These are phyloP conservation scores for Cylloceria caligata DNA, from an alignment of 2,888 invertebrate genomes.

Conservation along the genomic window DNA sequence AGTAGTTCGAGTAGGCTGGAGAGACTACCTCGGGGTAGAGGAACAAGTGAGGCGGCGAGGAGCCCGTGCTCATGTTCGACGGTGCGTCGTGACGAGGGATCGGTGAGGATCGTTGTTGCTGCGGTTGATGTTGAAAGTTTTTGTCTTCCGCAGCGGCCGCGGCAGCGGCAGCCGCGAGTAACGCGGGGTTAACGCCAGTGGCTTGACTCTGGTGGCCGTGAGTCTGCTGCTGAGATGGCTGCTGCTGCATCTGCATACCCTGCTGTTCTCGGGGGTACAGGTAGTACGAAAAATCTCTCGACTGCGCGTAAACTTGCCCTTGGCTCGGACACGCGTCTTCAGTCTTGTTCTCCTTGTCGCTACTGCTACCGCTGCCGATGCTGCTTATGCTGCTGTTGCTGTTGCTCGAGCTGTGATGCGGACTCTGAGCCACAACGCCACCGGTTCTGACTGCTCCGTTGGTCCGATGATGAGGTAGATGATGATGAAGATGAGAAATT, in stretches of 20 bases:
- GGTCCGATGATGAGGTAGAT: slow-evolving; percentile 70
- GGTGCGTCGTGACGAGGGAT: slow-evolving; percentile 70
- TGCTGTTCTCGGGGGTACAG: slow-evolving; percentile 80
- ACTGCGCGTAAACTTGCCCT: slow-evolving; percentile 67
- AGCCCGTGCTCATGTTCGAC: slow-evolving; percentile 19
- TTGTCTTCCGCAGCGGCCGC: slow-evolving; percentile 82
- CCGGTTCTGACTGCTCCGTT: slow-evolving; percentile 69
- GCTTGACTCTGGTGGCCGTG: slow-evolving; percentile 41
- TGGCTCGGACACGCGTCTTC: slow-evolving; percentile 67
- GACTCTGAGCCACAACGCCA: slow-evolving; percentile 44
- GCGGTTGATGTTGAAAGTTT: slow-evolving; percentile 66
- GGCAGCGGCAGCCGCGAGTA: slow-evolving; percentile 83
- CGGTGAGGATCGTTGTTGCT: slow-evolving; percentile 71
- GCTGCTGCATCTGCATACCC: slow-evolving; percentile 61
- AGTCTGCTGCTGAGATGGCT: slow-evolving; percentile 53
- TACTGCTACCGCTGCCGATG: slow-evolving; percentile 68
- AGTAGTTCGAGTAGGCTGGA: slow-evolving; percentile 73
- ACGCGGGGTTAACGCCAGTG: slow-evolving; percentile 76
- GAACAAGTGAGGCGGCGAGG: slow-evolving; percentile 73
- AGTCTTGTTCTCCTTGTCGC: slow-evolving; percentile 81
- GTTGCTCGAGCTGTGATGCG: slow-evolving; percentile 60
- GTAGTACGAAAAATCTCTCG: slow-evolving; percentile 83
- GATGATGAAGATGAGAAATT: slow-evolving; percentile 76
- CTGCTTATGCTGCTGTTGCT: slow-evolving; percentile 77
- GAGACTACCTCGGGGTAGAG: slow-evolving; percentile 74